Base-by-base conservation (phyloP, 2,888 invertebrate genomes). In the Brachyopa scutellaris region DNA sequence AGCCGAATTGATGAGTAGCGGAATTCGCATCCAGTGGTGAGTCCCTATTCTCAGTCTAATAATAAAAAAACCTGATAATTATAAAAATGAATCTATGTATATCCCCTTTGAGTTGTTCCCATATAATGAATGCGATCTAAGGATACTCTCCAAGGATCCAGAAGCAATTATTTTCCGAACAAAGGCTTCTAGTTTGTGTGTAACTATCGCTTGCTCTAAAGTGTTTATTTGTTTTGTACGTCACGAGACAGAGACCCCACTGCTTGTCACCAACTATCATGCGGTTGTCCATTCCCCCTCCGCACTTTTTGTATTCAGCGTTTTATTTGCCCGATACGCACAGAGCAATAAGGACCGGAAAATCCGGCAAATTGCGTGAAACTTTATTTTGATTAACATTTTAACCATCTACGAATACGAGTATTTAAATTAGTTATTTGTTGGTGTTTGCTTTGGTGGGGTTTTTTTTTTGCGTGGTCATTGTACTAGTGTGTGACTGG, bases 151-250 rank as follows among this genome's bases (percentile, higher is more conserved):
- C 21, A 40, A 51, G 66, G 61, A 67, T 67, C 62, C 38, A 49
- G 64, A 78, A 57, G 70, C 70, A 78, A 78, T 78, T 78, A 78
- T 70, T 66, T 51, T 51, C 57, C 57, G 2, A 51, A 72, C 70
- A 78, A 64, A 70, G 72, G 51, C 59, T 51, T 78, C 17, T 36
- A 66, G 64, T 64, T 64, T 36, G 59, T 64, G 45, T 64, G 70
- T 45, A 57, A 78, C 57, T 51, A 59, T 64, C 72, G 64, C 49
- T 59, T 64, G 51, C 19, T 26, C 21, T 11, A 11, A 29, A 74
- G 47, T 66, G 64, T 57, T 74, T 73, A 62, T 53, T 76, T 76
- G 59, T 38, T 76, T 69, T 51, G 31, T 26, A 33, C 23, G n/a
- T n/a, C n/a, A n/a, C n/a, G n/a, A n/a, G n/a, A n/a, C n/a, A n/a